phyloP scores from a whole-genome alignment of 2,888 invertebrate species.

The Drosophila pseudotakahashii region DNA sequence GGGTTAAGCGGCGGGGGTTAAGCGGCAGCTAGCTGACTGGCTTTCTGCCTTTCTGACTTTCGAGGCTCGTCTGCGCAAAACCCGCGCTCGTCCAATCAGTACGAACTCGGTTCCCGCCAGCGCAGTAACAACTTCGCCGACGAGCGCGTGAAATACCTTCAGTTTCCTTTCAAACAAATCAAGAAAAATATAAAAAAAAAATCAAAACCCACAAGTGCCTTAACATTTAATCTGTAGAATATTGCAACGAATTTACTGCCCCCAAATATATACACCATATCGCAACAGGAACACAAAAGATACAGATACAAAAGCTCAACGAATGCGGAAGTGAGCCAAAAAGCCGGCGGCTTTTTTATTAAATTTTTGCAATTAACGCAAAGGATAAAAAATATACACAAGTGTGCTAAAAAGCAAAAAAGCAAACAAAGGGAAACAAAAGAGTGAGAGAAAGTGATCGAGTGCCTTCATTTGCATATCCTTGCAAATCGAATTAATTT shows the following conservation, averaged over 20 bases:
- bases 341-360: slow-evolving; percentile 65
- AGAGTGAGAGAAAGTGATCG: slow-evolving; percentile 44
- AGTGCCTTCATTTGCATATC: slow-evolving; percentile 70
- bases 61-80: slow-evolving; percentile 83
- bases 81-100: slow-evolving; percentile 84
- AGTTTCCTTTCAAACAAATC: background rate
- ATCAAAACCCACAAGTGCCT: slow-evolving; percentile 26
- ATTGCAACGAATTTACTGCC: slow-evolving; percentile 24
- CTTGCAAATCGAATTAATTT: slow-evolving; percentile 61
- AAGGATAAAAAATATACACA: slow-evolving; percentile 22
- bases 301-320: slow-evolving; percentile 17
- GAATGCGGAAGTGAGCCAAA: slow-evolving; percentile 72
- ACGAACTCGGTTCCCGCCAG: slow-evolving; percentile 84
- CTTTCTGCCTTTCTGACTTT: slow-evolving; percentile 55
- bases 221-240: slow-evolving; percentile 10
- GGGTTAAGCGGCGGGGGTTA: slow-evolving; percentile 21
- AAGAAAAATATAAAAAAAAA: background rate
- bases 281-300: slow-evolving; percentile 20
- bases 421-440: slow-evolving; percentile 42
- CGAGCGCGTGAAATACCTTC: slow-evolving; percentile 65
- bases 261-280: background rate
- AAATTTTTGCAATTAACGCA: slow-evolving; percentile 35
- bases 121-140: slow-evolving; percentile 81
- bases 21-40: slow-evolving; percentile 50
- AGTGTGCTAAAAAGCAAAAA: slow-evolving; percentile 17